A percentile compares a stretch with the other conserved stretches of the same genome.
phyloP scores from a whole-genome alignment of 64 coral and sea anemone genomes.

The Cladopsammia gracilis region DNA sequence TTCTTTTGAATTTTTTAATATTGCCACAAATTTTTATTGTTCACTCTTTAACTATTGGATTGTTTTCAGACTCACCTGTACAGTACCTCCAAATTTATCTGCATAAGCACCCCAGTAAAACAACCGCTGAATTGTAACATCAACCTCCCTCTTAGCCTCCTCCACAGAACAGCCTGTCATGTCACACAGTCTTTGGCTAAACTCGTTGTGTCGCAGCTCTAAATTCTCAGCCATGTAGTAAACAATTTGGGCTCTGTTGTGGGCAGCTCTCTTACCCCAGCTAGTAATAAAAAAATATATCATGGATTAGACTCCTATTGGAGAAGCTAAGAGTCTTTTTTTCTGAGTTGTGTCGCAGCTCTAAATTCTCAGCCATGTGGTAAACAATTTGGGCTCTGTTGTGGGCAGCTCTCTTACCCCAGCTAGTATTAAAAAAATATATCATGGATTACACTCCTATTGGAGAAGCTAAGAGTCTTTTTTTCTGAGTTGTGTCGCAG shows the following conservation, averaged over 20 bases:
- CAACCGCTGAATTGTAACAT: conserved; percentile 85
- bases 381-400: no score
- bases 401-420: no score
- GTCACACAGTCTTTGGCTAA: conserved; percentile 71
- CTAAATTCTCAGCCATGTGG: no score
- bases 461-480: no score
- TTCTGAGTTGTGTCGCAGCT: no score
- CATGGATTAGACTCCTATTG: background rate
- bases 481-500: conserved; percentile 58
- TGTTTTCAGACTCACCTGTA: conserved; percentile 70
- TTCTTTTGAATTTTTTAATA: background rate
- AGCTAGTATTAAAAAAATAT: conserved; percentile 46
- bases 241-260: conserved; percentile 93
- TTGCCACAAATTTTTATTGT: background rate
- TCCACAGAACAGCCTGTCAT: conserved; percentile 89
- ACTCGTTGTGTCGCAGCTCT: conserved; percentile 78
- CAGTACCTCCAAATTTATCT: conserved; percentile 95
- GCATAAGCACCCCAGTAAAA: conserved; percentile 97
- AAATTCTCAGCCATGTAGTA: conserved; percentile 99
- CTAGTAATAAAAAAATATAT: conserved; percentile 28
- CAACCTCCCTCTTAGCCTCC: conserved; percentile 79
- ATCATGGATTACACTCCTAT: background rate
- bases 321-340: no score
- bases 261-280: conserved; percentile 94
- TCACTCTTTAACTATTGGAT: background rate